A percentile compares a stretch with the other conserved stretches of the same genome.
These are phyloP conservation scores for Barbus barbus DNA, from an alignment of 2,113 vertebrate species.

Conservation along the genomic window DNA sequence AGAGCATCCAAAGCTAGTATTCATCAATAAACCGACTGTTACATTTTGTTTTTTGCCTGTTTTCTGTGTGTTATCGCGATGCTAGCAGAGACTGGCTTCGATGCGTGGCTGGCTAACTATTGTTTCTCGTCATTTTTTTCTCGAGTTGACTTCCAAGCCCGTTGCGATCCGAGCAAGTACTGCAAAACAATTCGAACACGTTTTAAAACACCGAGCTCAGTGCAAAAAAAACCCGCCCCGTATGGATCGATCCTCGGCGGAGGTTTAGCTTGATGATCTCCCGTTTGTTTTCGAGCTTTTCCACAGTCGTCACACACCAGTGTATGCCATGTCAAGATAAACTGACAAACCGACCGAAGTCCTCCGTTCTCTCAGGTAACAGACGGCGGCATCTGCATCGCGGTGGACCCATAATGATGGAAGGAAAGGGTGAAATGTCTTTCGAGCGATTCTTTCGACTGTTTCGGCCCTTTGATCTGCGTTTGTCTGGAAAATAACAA, in stretches of 20 bases:
- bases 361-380: constrained; percentile 85
- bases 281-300: constrained; percentile 61
- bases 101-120: constrained; percentile 24
- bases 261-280: constrained; percentile 41
- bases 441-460: constrained; percentile 62
- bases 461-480: constrained; percentile 42
- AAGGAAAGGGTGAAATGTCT: constrained; percentile 69
- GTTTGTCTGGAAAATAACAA: constrained; percentile 62
- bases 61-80: constrained; percentile 46
- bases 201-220: neutral
- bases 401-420: constrained; percentile 80
- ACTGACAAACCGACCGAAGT: constrained; percentile 88
- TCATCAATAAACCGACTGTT: constrained; percentile 66
- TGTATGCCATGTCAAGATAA: constrained; percentile 99
- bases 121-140: constrained; percentile 26
- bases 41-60: constrained; percentile 67
- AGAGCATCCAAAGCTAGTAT: constrained; percentile 57
- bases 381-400: constrained; percentile 83
- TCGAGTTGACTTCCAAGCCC: neutral
- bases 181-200: constrained; percentile 14
- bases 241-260: neutral
- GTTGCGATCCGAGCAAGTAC: constrained; percentile 11
- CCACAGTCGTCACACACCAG: constrained; percentile 77
- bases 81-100: constrained; percentile 25
- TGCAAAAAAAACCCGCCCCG: neutral